Percentiles rank a stretch among this genome's conserved stretches.
phyloP scores from a whole-genome alignment of 2,113 vertebrate genomes.

The Felis catus region DNA sequence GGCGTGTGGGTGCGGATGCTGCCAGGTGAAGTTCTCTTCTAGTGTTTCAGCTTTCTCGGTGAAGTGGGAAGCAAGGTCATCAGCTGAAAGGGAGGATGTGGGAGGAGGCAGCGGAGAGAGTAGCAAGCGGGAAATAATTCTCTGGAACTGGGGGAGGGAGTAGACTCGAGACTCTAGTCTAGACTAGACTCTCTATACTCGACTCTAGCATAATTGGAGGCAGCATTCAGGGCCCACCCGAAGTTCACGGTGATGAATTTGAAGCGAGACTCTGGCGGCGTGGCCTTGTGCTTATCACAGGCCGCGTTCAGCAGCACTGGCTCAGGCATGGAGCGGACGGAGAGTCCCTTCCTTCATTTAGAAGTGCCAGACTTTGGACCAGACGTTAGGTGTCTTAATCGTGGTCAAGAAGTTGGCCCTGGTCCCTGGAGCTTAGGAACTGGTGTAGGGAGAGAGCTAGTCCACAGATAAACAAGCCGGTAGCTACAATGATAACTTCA shows the following conservation, averaged over 20 bases:
- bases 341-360: not conserved
- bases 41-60: not conserved
- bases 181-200: no score
- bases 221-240: not conserved
- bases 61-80: not conserved
- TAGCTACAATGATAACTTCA: fast-evolving
- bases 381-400: not conserved
- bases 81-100: not conserved
- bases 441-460: not conserved
- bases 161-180: not conserved
- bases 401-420: not conserved
- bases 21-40: not conserved
- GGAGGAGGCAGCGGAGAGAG: not conserved
- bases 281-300: not conserved
- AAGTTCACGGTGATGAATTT: not conserved
- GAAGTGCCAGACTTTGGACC: not conserved
- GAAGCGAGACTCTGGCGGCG: not conserved
- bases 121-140: not conserved
- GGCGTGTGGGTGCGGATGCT: not conserved
- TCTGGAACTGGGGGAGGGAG: not conserved
- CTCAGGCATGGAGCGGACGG: not conserved
- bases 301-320: not conserved
- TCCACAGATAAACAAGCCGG: fast-evolving
- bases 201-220: not conserved
- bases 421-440: not conserved